Evolutionary conservation across 2,888 invertebrate genomes (phyloP).

Genomic region (Tuberolachnus salignus): DNA sequence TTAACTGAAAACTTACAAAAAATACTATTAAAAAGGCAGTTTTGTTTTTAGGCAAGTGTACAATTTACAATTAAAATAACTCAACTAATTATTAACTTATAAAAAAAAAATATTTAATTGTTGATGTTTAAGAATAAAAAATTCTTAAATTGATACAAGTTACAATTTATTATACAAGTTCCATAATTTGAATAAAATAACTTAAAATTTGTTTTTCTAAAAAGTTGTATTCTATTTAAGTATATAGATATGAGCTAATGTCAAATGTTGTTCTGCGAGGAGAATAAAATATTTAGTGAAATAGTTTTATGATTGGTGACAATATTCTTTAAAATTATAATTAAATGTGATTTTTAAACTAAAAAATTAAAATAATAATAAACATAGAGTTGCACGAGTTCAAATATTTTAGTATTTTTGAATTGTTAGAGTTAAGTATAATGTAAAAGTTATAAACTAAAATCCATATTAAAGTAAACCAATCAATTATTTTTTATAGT

Average conservation of each 20-base stretch:
- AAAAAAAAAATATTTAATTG: constrained; percentile 51
- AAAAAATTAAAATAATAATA: constrained; percentile 27
- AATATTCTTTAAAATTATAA: constrained; percentile 28
- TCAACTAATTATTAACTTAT: constrained; percentile 25
- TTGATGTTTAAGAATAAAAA: constrained; percentile 18
- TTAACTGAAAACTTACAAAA: constrained; percentile 28
- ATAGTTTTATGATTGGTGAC: not conserved
- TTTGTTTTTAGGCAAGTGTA: constrained; percentile 11
- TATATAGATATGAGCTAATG: constrained; percentile 22
- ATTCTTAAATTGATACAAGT: constrained; percentile 26
- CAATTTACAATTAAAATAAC: constrained; percentile 35
- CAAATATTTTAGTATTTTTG: constrained; percentile 13
- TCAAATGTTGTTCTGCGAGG: not conserved
- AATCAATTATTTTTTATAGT: constrained; percentile 20
- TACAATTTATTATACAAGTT: constrained; percentile 24
- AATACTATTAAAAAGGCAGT: constrained; percentile 30
- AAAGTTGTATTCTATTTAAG: constrained; percentile 19
- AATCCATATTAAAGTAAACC: constrained; percentile 26
- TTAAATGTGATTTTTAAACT: constrained; percentile 15
- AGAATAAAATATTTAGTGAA: constrained; percentile 34
- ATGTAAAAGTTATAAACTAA: constrained; percentile 14
- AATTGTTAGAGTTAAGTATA: constrained; percentile 7
- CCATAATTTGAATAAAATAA: constrained; percentile 30
- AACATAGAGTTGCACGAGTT: constrained; percentile 38
- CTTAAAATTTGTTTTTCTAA: constrained; percentile 25